Base-by-base conservation (phyloP, 2,113 vertebrate species). In the Pardalotus punctatus region DNA sequence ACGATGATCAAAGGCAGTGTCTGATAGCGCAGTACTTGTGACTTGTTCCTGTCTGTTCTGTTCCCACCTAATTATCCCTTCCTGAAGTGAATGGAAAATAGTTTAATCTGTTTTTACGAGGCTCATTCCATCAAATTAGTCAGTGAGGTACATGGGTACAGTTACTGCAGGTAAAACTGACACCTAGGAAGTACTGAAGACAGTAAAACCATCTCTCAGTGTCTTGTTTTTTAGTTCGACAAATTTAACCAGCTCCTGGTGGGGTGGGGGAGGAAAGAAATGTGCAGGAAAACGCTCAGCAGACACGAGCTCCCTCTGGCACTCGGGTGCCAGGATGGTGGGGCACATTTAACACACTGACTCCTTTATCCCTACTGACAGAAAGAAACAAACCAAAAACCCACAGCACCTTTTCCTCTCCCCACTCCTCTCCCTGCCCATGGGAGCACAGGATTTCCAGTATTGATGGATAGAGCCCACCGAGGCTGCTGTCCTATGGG, bases 31-130 rank as follows among this genome's bases (percentile, higher is more conserved):
- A 57, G 22, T 24, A 29, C 78, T 71, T 81, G 73, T 67, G 72
- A 78, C 83, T 94, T 90, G 60, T 71, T 88, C 61, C 61, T 57
- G 36, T 74, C 87, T 94, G 56, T 86, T 95, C 66, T 71, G 74
- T 76, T 94, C 74, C 87, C 84, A 94, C 79, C 36, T 96, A 96
- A 96, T 96, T 94, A 94, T 81, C 77, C 81, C 47, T 92, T 86
- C 79, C 64, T 61, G 72, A 82, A 47, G 61, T 27, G 53, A 82
- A 86, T 0, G 5, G 57, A 65, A 87, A 93, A 83, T 15, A 42
- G 57, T 69, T 91, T 80, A 62, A 86, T 94, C 79, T 81, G 40
- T 2, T 74, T 94, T 82, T 48, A 54, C 62, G 57, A 95, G 84
- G 66, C 53, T 93, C 48, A 7, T 91, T 82, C 87, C 70, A 65